phyloP scores from a whole-genome alignment of 2,888 invertebrate genomes.

The Microplitis deprimator region DNA sequence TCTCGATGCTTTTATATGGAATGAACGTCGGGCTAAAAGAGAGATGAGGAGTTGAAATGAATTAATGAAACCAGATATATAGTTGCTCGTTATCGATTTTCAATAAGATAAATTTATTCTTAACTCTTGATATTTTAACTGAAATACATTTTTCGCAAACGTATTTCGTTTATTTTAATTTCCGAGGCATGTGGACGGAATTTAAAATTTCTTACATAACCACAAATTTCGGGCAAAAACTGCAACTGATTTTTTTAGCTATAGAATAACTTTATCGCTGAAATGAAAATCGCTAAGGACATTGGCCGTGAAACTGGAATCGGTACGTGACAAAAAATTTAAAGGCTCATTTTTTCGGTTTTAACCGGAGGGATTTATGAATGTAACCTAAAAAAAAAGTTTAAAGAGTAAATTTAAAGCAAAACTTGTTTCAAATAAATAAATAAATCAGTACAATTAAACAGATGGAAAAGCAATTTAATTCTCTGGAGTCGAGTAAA shows the following conservation, averaged over 20 bases:
- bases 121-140: not conserved
- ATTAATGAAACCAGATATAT: slow-evolving; percentile 31
- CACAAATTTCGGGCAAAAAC: not conserved
- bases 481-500: no score
- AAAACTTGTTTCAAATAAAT: no score
- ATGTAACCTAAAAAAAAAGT: not conserved
- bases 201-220: not conserved
- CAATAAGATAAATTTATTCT: not conserved
- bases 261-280: not conserved
- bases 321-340: not conserved
- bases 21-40: not conserved
- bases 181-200: not conserved
- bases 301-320: not conserved
- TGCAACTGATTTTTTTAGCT: not conserved
- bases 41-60: slow-evolving; percentile 31
- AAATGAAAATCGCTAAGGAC: not conserved
- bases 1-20: slow-evolving; percentile 25
- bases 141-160: not conserved
- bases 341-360: not conserved
- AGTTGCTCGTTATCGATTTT: slow-evolving; percentile 2
- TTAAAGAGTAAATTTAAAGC: no score
- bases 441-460: no score
- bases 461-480: no score
- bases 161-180: not conserved
- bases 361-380: not conserved